A percentile compares a stretch with the other conserved stretches of the same genome.
These are phyloP conservation scores for Lamellibrachia columna DNA, from an alignment of 2,888 invertebrate genomes.

Conservation along the genomic window DNA sequence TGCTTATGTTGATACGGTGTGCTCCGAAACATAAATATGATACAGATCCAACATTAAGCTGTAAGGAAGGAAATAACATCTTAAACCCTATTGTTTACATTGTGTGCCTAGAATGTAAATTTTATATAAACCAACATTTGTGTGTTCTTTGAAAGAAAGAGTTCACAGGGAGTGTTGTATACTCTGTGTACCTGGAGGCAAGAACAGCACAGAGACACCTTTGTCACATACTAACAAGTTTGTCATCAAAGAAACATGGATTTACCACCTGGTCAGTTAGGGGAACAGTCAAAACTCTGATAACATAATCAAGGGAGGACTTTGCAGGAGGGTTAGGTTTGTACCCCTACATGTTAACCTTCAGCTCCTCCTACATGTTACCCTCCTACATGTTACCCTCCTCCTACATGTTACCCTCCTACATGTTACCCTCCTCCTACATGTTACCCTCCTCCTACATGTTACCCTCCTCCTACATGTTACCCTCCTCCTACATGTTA, in stretches of 20 bases:
- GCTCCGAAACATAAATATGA: not conserved
- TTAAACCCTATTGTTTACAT: not conserved
- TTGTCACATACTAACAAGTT: not conserved
- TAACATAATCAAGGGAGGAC: not conserved
- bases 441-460: too few species aligned
- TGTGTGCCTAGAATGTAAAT: not conserved
- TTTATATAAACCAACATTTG: not conserved
- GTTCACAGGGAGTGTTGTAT: not conserved
- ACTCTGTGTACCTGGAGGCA: not conserved
- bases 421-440: too few species aligned
- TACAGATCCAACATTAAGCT: not conserved
- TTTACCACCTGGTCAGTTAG: not conserved
- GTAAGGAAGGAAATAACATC: not conserved
- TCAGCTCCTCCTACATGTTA: too few species aligned
- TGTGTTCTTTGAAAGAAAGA: not conserved
- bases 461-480: too few species aligned
- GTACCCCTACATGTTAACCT: too few species aligned
- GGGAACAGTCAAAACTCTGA: not conserved
- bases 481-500: too few species aligned
- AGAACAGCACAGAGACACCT: not conserved
- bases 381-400: too few species aligned
- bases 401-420: too few species aligned
- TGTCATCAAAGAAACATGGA: constrained; percentile 3
- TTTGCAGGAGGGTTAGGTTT: too few species aligned
- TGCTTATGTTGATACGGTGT: not conserved